Base-by-base conservation (phyloP, 2,113 vertebrate species). In the Poecilia latipinna region DNA sequence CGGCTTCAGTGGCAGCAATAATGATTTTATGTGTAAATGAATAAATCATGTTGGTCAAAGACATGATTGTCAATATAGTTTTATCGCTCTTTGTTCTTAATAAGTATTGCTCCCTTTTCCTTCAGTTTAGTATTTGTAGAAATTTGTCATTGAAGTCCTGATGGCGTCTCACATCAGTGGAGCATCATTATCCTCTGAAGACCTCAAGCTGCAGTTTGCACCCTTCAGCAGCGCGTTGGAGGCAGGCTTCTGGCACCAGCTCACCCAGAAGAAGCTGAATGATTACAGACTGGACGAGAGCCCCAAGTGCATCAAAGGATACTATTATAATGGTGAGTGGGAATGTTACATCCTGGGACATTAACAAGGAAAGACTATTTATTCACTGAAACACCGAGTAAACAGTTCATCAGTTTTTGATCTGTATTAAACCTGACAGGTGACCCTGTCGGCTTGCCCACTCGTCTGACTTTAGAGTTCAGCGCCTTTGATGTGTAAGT, bases 401-500 rank as follows among this genome's bases (percentile, higher is more conserved):
- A 37, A 37, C 35, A 37, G 35, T 37, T 37, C 2, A 37, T 37
- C 35, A 0, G n/a, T 60, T 71, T 37, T 44, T 29, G 17, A 72
- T 3, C 2, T n/a, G 3, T 28, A 69, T 65, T 76, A 1, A 70
- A 19, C 82, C 39, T 8, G 6, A 29, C 78, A 99, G 97, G 97
- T 71, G 98, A 99, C 91, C 95, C 97, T 26, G 89, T 92, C 57
- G 96, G 97, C 68, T 95, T 99, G 76, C 98, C 98, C 15, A 95
- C 96, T 83, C 97, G 98, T 15, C 82, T 99, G 72, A 99, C 97
- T 0, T 82, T 99, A 93, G 98, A 99, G 92, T 99, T 97, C 75
- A 99, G 96, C 85, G 97, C 98, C 72, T 99, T 99, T 94, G 97
- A 99, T 84, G 93, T 90, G 98, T 99, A 89, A 97, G 97, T 97